phyloP scores from a whole-genome alignment of 2,888 invertebrate species.

The Plebejus anna region DNA sequence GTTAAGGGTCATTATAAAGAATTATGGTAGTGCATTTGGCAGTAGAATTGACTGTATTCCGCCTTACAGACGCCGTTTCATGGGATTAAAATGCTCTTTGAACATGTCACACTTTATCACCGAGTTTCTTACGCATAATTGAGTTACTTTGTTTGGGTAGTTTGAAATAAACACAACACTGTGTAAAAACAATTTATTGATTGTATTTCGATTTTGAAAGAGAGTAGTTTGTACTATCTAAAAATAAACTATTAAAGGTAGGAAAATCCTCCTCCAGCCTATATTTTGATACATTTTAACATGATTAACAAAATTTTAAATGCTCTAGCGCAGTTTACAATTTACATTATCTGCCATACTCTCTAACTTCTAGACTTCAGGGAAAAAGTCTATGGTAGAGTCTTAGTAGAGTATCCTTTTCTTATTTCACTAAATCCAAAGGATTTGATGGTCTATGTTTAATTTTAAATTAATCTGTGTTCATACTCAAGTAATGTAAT shows the following conservation, averaged over 20 bases:
- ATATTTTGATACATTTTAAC: too few relatives aligned
- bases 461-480: background rate
- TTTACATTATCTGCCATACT: too few relatives aligned
- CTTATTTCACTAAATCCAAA: too few relatives aligned
- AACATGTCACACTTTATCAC: constrained; percentile 29
- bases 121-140: constrained; percentile 33
- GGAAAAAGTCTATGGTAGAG: too few relatives aligned
- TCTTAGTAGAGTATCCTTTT: too few relatives aligned
- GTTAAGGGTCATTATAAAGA: constrained; percentile 54
- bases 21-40: constrained; percentile 60
- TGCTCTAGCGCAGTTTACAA: too few relatives aligned
- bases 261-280: too few relatives aligned
- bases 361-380: too few relatives aligned
- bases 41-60: constrained; percentile 46
- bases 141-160: constrained; percentile 23
- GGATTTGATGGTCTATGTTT: too few relatives aligned
- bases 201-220: background rate
- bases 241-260: too few relatives aligned
- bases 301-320: too few relatives aligned
- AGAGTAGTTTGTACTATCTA: too few relatives aligned
- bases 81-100: constrained; percentile 28
- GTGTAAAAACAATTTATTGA: background rate
- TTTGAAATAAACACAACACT: background rate
- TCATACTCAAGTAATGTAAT: constrained; percentile 62
- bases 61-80: constrained; percentile 43